A percentile compares a stretch with the other conserved stretches of the same genome.
Evolutionary conservation across 2,888 invertebrate genomes (phyloP).

Genomic region (Drosophila crucigera): DNA sequence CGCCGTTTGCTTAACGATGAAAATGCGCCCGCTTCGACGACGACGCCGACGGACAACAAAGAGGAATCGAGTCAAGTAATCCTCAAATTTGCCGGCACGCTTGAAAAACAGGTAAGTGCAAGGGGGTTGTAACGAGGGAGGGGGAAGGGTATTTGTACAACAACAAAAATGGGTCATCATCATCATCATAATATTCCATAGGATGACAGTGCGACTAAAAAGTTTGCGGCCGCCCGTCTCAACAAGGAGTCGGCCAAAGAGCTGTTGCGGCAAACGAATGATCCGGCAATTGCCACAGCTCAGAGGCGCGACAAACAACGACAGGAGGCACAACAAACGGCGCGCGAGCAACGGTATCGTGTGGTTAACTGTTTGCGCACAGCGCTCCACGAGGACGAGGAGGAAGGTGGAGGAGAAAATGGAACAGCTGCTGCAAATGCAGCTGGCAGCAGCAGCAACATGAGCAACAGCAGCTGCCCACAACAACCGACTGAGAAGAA

Average conservation of each 20-base stretch:
- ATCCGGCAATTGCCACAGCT: constrained; percentile 82
- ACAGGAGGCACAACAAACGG: constrained; percentile 85
- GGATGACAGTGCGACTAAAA: constrained; percentile 86
- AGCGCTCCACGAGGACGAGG: constrained; percentile 50
- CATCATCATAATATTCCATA: constrained; percentile 50
- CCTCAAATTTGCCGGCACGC: constrained; percentile 91
- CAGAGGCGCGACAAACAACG: constrained; percentile 86
- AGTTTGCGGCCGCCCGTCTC: constrained; percentile 85
- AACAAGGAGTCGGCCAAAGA: constrained; percentile 86
- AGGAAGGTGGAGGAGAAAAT: constrained; percentile 37
- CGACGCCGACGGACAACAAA: constrained; percentile 42
- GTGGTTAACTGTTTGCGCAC: constrained; percentile 88
- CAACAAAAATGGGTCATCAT: neutral
- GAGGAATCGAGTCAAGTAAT: constrained; percentile 87
- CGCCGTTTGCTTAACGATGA: constrained; percentile 86
- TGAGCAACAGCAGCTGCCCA: constrained; percentile 19
- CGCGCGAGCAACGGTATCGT: constrained; percentile 87
- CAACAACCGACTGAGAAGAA: constrained; percentile 22
- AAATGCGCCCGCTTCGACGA: constrained; percentile 30
- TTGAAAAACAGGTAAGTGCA: constrained; percentile 88
- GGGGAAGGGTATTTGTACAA: neutral
- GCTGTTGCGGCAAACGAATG: constrained; percentile 84
- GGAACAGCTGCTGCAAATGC: neutral
- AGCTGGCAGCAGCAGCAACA: constrained; percentile 25
- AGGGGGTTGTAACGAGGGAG: neutral